Conservation (phyloP, 1,140 invertebrate species). For the Aphidius ervi region DNA sequence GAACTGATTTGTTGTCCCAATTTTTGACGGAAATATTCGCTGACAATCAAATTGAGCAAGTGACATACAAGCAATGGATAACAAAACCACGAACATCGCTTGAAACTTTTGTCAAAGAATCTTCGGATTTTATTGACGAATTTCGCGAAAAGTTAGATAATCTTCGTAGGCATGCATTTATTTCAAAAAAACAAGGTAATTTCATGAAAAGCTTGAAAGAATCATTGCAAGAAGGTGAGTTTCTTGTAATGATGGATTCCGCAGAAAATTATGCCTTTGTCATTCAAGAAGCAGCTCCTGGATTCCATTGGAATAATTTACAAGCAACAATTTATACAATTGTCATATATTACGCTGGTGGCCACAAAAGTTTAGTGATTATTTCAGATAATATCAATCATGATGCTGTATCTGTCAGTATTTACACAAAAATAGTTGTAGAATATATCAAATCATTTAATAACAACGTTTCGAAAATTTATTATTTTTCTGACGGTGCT, state of each 20-base stretch:
- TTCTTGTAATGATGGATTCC: slow-evolving; percentile 31
- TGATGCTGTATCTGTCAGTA: slow-evolving; percentile 21
- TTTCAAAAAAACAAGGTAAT: slow-evolving; percentile 18
- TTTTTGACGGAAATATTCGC: slow-evolving; percentile 6
- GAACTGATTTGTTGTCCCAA: slow-evolving; percentile 4
- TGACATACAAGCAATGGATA: slow-evolving; percentile 18
- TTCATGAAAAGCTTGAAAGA: slow-evolving; percentile 24
- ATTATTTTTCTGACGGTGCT: slow-evolving; percentile 11
- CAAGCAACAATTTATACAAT: slow-evolving; percentile 34
- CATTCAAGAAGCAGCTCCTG: slow-evolving; percentile 33
- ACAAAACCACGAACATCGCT: slow-evolving; percentile 14
- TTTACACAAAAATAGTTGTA: slow-evolving; percentile 14
- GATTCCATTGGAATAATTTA: slow-evolving; percentile 33
- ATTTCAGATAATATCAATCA: slow-evolving; percentile 23
- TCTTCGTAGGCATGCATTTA: slow-evolving; percentile 17
- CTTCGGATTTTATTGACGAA: slow-evolving; percentile 14
- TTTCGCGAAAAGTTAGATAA: slow-evolving; percentile 6
- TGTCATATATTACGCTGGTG: slow-evolving; percentile 23
- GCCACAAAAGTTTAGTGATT: slow-evolving; percentile 20
- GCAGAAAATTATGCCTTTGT: slow-evolving; percentile 38
- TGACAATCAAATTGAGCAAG: slow-evolving; percentile 16
- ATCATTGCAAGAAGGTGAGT: slow-evolving; percentile 20
- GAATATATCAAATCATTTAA: slow-evolving; percentile 20
- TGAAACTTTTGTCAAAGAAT: slow-evolving; percentile 6
- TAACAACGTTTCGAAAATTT: neutral